These are phyloP conservation scores for Agriopis aurantiaria DNA, from an alignment of 2,888 invertebrate species.

Conservation along the genomic window DNA sequence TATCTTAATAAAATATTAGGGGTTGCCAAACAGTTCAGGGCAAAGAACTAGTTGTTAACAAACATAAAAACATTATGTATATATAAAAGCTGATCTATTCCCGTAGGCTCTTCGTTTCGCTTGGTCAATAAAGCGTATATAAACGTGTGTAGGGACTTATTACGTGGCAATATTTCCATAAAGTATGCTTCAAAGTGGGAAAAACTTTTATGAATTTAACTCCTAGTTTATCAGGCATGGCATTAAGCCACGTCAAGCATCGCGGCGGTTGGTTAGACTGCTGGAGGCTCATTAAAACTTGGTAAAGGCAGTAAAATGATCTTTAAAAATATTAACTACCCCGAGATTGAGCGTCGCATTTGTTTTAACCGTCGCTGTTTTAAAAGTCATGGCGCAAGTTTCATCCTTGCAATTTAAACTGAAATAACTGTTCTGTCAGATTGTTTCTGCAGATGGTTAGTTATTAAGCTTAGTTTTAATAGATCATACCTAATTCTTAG, in stretches of 20 bases:
- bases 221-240: background rate
- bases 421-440: conserved; percentile 8
- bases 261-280: conserved; percentile 44
- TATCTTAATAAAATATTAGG: no score
- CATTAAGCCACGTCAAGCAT: background rate
- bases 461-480: background rate
- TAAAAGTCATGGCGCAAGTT: conserved; percentile 7
- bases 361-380: conserved; percentile 10
- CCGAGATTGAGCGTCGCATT: conserved; percentile 38
- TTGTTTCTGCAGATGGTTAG: background rate
- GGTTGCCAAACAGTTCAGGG: no score
- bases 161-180: no score
- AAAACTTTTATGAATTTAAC: background rate
- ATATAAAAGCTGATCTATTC: no score
- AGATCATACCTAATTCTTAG: no score
- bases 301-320: conserved; percentile 58
- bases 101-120: no score
- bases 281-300: conserved; percentile 50
- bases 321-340: conserved; percentile 46
- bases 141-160: no score
- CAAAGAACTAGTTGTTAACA: no score
- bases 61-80: no score
- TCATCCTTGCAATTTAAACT: conserved; percentile 9
- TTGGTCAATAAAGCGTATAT: no score
- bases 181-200: no score